A percentile compares a stretch with the other conserved stretches of the same genome.
Conservation (phyloP, 2,797 vertebrate species). For the Rhinella marina region DNA sequence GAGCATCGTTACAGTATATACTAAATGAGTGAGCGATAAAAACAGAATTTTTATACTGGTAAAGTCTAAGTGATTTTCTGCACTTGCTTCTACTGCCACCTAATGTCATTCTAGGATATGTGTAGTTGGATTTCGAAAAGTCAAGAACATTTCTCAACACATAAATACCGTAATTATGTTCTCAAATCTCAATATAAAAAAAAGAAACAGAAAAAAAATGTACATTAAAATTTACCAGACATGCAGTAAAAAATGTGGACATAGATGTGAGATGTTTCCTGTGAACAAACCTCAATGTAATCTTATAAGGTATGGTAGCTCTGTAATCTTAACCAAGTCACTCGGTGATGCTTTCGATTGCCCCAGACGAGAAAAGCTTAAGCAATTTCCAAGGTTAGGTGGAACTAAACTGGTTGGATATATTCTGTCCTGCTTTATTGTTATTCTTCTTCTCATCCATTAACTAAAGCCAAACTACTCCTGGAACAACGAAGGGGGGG, state of each 20-base stretch:
- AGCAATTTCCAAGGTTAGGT: neutral
- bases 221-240: too few species aligned
- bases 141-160: neutral
- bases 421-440: neutral
- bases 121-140: neutral
- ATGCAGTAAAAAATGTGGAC: too few species aligned
- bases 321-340: too few species aligned
- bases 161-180: too few species aligned
- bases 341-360: too few species aligned
- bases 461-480: too few species aligned
- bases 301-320: too few species aligned
- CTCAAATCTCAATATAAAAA: neutral
- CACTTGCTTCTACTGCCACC: constrained; percentile 29
- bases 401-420: neutral
- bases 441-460: neutral
- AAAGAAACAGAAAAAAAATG: too few species aligned
- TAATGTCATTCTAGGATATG: neutral
- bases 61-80: neutral
- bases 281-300: too few species aligned
- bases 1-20: neutral
- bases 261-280: too few species aligned
- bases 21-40: neutral
- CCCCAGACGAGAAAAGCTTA: neutral
- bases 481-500: too few species aligned
- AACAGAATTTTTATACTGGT: neutral